Percentiles rank a stretch among this genome's conserved stretches.
Conservation (phyloP, 2,888 invertebrate genomes). For the Drosophila bunnanda region DNA sequence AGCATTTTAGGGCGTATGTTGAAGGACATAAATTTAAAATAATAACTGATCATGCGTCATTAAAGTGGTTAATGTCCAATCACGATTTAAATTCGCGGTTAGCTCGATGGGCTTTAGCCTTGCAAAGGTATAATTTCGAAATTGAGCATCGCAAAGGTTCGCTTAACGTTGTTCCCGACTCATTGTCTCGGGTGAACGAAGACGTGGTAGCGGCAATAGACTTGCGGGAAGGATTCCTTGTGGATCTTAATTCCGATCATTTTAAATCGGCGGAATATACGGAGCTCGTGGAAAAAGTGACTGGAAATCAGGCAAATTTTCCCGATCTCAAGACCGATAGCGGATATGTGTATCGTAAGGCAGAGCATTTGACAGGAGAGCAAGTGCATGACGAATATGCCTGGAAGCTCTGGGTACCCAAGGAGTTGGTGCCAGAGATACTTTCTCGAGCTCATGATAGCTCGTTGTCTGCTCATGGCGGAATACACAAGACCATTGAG, state of each 20-base stretch:
- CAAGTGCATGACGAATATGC: background rate
- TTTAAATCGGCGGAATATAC: conserved; percentile 1
- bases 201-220: background rate
- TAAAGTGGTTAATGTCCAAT: background rate
- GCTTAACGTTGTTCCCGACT: background rate
- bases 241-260: background rate
- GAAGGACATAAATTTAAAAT: background rate
- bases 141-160: background rate
- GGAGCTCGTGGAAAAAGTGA: background rate
- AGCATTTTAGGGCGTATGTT: background rate
- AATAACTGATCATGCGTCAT: background rate
- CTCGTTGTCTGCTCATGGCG: background rate
- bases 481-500: background rate
- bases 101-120: background rate
- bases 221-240: background rate
- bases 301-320: background rate
- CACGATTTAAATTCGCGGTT: background rate
- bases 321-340: background rate
- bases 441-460: background rate
- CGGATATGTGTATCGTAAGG: background rate
- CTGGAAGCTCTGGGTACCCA: background rate
- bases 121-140: background rate
- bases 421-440: background rate
- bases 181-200: background rate
- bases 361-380: background rate